These are phyloP conservation scores for Brachionus calyciflorus DNA, from an alignment of 1,140 invertebrate genomes.

Conservation along the genomic window DNA sequence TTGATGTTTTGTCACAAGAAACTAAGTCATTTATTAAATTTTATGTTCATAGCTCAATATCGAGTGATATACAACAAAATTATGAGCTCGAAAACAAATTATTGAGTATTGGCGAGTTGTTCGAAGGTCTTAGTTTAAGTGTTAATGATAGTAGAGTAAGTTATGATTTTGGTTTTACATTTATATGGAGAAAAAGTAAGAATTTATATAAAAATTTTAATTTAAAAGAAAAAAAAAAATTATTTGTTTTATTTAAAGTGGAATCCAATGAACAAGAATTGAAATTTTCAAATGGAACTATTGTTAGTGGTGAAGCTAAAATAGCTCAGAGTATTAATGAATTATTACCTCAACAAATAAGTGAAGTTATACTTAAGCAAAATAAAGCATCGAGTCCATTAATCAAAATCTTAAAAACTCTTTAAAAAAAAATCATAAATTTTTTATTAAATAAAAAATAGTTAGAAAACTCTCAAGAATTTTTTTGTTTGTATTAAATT, in stretches of 20 bases:
- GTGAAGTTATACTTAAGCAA: too few relatives aligned
- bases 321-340: not conserved
- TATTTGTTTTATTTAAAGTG: not conserved
- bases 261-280: not conserved
- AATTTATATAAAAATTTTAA: not conserved
- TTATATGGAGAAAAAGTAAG: conserved; percentile 39
- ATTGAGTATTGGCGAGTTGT: conserved; percentile 6
- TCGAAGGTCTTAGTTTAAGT: not conserved
- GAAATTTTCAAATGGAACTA: conserved; percentile 13
- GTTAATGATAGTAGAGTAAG: not conserved
- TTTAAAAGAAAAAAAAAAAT: not conserved
- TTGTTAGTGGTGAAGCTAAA: not conserved
- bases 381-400: too few relatives aligned
- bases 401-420: too few relatives aligned
- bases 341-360: conserved; percentile 7
- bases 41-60: not conserved
- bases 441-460: too few relatives aligned
- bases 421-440: too few relatives aligned
- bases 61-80: not conserved
- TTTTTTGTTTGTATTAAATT: too few relatives aligned
- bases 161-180: conserved; percentile 43
- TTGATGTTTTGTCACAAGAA: not conserved
- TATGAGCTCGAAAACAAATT: not conserved
- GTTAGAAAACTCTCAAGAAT: too few relatives aligned
- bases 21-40: not conserved